Conservation (phyloP, 2,888 invertebrate genomes). For the Acrobasis consociella region DNA sequence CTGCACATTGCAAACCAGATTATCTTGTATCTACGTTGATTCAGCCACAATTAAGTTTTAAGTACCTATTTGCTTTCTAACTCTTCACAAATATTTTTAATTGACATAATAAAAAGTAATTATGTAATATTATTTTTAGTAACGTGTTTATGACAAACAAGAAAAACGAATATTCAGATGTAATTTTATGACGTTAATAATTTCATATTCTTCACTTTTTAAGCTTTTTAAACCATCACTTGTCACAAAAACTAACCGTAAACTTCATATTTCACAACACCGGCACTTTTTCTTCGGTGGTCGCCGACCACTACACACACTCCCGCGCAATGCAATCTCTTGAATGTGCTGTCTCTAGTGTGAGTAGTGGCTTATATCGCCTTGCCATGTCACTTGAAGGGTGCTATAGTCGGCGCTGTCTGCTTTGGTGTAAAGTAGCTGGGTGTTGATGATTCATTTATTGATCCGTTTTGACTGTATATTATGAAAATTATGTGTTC, state of each 20-base stretch:
- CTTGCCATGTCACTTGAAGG: constrained; percentile 28
- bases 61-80: too few species aligned
- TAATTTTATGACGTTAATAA: background rate
- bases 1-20: too few species aligned
- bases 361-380: constrained; percentile 33
- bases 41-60: too few species aligned
- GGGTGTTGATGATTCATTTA: too few species aligned
- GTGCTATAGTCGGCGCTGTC: constrained; percentile 26
- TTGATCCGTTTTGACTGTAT: too few species aligned
- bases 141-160: too few species aligned
- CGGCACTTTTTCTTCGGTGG: constrained; percentile 31
- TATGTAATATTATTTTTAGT: too few species aligned
- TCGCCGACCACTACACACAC: constrained; percentile 25
- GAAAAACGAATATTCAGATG: too few species aligned
- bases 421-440: constrained; percentile 22
- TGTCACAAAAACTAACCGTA: constrained; percentile 37
- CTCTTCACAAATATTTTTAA: too few species aligned
- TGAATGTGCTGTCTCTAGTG: constrained; percentile 29
- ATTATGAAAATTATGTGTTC: too few species aligned
- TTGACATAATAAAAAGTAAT: too few species aligned
- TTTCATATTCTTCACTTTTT: background rate
- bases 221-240: constrained; percentile 7
- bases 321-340: constrained; percentile 28
- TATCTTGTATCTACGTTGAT: too few species aligned
- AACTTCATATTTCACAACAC: constrained; percentile 39